Conservation (phyloP, 2,888 invertebrate genomes). For the Hyalella azteca region DNA sequence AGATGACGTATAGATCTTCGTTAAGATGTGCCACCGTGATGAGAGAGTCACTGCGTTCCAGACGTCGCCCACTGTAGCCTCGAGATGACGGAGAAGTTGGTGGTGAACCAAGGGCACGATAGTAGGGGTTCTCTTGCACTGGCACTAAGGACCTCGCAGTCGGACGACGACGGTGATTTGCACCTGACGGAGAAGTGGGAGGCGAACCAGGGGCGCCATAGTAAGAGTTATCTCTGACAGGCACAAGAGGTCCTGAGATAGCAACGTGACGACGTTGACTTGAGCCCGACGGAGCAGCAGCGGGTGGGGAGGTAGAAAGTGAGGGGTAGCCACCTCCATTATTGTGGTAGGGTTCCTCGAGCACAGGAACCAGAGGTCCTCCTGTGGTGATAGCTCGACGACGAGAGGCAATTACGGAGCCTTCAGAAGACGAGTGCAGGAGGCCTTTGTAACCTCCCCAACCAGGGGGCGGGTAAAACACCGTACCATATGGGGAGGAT, state of each 20-base stretch:
- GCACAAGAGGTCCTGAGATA: no score
- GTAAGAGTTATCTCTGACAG: no score
- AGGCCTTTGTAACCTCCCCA: neutral
- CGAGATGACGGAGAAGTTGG: neutral
- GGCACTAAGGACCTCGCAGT: no score
- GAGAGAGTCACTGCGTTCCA: constrained; percentile 44
- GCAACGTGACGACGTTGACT: no score
- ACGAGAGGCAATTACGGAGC: neutral
- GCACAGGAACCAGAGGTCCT: constrained; percentile 27
- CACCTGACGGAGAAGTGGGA: neutral
- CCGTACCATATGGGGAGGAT: neutral
- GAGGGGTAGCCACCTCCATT: no score
- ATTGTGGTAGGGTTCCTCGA: neutral
- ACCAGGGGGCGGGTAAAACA: constrained; percentile 5
- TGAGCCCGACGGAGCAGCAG: neutral
- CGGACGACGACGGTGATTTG: no score
- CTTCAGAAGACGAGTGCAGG: neutral
- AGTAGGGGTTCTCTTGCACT: neutral
- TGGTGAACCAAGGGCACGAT: neutral
- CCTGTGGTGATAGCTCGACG: neutral
- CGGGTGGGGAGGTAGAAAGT: neutral
- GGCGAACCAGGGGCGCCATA: neutral
- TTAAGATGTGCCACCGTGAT: constrained; percentile 48
- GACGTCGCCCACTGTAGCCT: neutral
- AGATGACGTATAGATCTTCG: constrained; percentile 50